These are phyloP conservation scores for Fundulus diaphanus DNA, from an alignment of 2,797 vertebrate species.

Conservation along the genomic window DNA sequence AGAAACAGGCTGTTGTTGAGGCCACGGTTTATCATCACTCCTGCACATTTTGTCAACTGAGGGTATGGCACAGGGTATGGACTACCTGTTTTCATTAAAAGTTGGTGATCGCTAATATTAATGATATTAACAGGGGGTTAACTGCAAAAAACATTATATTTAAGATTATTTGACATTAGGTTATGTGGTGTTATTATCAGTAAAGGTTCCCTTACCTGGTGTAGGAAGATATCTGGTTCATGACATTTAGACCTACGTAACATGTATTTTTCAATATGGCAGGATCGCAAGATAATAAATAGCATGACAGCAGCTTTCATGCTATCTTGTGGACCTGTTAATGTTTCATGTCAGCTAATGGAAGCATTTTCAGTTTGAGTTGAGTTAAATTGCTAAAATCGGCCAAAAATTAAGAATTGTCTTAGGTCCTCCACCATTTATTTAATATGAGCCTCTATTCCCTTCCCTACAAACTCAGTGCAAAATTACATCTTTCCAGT, in stretches of 20 bases:
- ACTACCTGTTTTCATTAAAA: slow-evolving; percentile 27
- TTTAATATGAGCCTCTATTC: background rate
- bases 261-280: background rate
- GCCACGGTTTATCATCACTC: slow-evolving; percentile 58
- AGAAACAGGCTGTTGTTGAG: slow-evolving; percentile 72
- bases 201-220: background rate
- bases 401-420: background rate
- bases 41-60: slow-evolving; percentile 61
- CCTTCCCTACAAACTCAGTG: background rate
- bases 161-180: background rate
- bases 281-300: background rate
- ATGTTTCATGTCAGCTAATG: background rate
- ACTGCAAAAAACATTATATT: background rate
- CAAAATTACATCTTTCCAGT: background rate
- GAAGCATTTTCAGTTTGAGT: background rate
- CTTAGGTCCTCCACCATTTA: background rate
- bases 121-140: background rate
- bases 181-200: background rate
- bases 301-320: background rate
- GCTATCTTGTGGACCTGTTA: background rate
- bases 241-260: background rate
- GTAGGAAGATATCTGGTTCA: background rate
- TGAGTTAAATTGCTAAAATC: background rate
- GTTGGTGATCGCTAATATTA: slow-evolving; percentile 1
- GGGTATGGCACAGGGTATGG: slow-evolving; percentile 58